A percentile compares a stretch with the other conserved stretches of the same genome.
phyloP scores from a whole-genome alignment of 2,888 invertebrate species.

The Trissolcus japonicus region DNA sequence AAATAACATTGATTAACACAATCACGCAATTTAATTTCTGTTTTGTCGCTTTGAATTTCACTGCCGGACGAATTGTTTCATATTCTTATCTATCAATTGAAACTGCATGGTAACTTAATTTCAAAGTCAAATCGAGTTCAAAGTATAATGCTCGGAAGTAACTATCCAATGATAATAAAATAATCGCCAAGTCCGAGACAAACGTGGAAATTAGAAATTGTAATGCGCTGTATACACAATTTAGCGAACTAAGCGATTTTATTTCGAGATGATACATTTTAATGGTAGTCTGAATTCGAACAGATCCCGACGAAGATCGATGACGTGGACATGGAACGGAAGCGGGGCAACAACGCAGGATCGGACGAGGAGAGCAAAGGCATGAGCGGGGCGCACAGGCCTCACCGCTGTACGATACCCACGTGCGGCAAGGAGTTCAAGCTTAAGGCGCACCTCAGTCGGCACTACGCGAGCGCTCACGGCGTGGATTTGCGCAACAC shows the following conservation, averaged over 20 bases:
- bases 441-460: conserved; percentile 93
- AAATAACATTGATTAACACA: background rate
- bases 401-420: conserved; percentile 92
- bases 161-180: no score
- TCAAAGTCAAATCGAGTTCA: no score
- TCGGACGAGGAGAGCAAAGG: conserved; percentile 77
- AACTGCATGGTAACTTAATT: no score
- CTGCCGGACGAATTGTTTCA: no score
- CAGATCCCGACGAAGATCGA: conserved; percentile 73
- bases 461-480: conserved; percentile 96
- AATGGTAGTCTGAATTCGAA: conserved; percentile 9
- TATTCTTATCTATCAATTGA: no score
- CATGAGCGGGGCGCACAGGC: conserved; percentile 82
- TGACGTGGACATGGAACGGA: conserved; percentile 71
- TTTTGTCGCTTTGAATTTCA: no score
- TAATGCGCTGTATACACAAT: no score
- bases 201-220: no score
- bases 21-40: background rate
- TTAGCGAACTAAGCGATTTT: no score
- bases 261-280: conserved; percentile 1
- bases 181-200: no score
- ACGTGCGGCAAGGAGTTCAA: conserved; percentile 98
- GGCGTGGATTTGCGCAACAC: conserved; percentile 78
- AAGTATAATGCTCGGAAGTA: no score
- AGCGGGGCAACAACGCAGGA: conserved; percentile 70